These are phyloP conservation scores for Anas georgica DNA, from an alignment of 2,797 vertebrate species.

Conservation along the genomic window DNA sequence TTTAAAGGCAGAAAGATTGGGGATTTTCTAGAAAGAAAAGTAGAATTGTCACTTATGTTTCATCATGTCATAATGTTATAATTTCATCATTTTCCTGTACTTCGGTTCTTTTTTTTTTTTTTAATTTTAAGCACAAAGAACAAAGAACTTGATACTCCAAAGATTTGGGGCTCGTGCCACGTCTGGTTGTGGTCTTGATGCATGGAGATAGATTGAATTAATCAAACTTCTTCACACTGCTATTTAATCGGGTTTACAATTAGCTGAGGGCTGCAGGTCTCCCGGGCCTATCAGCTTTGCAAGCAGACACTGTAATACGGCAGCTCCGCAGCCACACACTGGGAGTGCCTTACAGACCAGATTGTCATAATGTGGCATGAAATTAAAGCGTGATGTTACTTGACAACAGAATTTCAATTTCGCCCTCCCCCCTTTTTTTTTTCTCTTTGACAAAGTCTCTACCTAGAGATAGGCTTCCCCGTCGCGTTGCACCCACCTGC, in stretches of 20 bases:
- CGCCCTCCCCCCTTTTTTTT: not conserved
- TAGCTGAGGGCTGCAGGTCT: constrained; percentile 55
- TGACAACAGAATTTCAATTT: constrained; percentile 68
- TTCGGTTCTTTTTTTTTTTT: not conserved
- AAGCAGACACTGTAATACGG: constrained; percentile 35
- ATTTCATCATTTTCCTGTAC: not conserved
- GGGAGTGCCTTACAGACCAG: constrained; percentile 63
- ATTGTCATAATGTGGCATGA: constrained; percentile 77
- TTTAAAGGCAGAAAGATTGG: not conserved
- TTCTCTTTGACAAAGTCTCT: constrained; percentile 6
- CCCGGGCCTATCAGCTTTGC: constrained; percentile 25
- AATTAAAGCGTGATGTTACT: constrained; percentile 75
- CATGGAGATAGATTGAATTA: constrained; percentile 52
- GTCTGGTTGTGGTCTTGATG: constrained; percentile 32
- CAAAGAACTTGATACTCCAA: constrained; percentile 12
- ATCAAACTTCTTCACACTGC: constrained; percentile 66
- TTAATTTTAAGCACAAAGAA: not conserved
- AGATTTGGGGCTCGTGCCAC: not conserved
- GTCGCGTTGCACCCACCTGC: constrained; percentile 42
- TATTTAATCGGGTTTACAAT: constrained; percentile 64
- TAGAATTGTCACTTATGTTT: not conserved
- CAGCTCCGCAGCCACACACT: constrained; percentile 44
- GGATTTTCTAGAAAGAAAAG: not conserved
- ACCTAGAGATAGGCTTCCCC: not conserved
- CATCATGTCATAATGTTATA: not conserved